These are phyloP conservation scores for Drosophila melanogaster DNA, from an alignment of 1,140 invertebrate genomes.

Conservation along the genomic window DNA sequence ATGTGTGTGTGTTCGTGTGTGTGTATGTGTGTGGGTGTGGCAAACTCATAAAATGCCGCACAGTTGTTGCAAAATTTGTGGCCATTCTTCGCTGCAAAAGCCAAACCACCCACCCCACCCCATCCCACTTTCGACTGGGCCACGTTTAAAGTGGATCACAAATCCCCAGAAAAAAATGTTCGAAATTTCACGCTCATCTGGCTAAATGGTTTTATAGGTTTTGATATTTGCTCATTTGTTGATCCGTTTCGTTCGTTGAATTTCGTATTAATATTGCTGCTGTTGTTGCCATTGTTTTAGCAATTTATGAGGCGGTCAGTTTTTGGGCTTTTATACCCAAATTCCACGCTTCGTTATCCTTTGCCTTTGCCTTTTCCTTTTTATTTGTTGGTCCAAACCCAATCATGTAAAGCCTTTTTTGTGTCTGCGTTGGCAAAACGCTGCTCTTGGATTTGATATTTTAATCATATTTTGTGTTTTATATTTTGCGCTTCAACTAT, in stretches of 20 bases:
- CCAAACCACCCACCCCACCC: background rate
- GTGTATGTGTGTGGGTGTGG: slow-evolving; percentile 45
- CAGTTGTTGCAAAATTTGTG: slow-evolving; percentile 74
- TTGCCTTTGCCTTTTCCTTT: slow-evolving; percentile 12
- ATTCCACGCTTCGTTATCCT: slow-evolving; percentile 62
- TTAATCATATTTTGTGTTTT: slow-evolving; percentile 78
- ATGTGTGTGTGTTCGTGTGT: slow-evolving; percentile 10
- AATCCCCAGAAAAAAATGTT: slow-evolving; percentile 20
- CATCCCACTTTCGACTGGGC: slow-evolving; percentile 1
- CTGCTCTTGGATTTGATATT: slow-evolving; percentile 57
- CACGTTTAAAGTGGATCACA: slow-evolving; percentile 30
- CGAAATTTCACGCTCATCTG: slow-evolving; percentile 76
- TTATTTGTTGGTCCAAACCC: background rate
- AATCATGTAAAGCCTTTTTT: slow-evolving; percentile 30
- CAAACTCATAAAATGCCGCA: slow-evolving; percentile 70
- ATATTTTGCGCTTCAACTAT: slow-evolving; percentile 73
- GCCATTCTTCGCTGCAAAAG: slow-evolving; percentile 30
- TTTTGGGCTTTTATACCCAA: slow-evolving; percentile 44
- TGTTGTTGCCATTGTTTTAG: slow-evolving; percentile 40
- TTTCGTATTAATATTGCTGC: slow-evolving; percentile 40
- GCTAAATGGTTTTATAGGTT: slow-evolving; percentile 79
- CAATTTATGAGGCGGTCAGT: slow-evolving; percentile 78
- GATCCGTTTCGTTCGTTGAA: slow-evolving; percentile 58
- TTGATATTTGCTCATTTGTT: slow-evolving; percentile 78
- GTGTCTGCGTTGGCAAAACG: slow-evolving; percentile 41